These are phyloP conservation scores for Morus bassanus DNA, from an alignment of 2,797 vertebrate species.

Conservation along the genomic window DNA sequence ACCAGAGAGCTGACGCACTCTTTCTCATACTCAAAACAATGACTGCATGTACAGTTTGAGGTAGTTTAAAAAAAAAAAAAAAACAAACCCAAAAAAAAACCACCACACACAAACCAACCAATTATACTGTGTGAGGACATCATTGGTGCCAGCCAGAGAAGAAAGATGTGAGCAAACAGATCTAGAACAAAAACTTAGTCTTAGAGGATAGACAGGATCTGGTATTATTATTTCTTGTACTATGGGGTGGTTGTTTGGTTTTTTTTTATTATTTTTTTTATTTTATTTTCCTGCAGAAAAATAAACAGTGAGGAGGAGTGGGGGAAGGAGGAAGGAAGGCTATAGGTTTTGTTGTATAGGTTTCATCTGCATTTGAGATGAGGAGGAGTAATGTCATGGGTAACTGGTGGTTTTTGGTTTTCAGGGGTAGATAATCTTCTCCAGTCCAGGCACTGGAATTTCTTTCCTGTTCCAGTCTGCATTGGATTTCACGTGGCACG, in stretches of 20 bases:
- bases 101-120: too few species aligned
- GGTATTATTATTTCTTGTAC: not conserved
- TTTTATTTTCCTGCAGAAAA: not conserved
- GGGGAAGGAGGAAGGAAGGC: not conserved
- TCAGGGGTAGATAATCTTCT: not conserved
- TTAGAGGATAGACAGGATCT: not conserved
- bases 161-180: not conserved
- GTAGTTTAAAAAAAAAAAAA: not conserved
- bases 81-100: too few species aligned
- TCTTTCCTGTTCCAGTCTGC: not conserved
- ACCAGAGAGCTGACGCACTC: not conserved
- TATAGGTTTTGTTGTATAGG: accelerated
- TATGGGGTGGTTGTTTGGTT: not conserved
- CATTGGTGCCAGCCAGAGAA: not conserved
- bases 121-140: not conserved
- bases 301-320: not conserved
- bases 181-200: not conserved
- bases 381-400: not conserved
- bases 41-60: not conserved
- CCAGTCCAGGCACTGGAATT: not conserved
- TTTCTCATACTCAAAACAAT: slow-evolving; percentile 8
- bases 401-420: not conserved
- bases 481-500: not conserved
- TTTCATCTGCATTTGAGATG: not conserved
- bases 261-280: too few species aligned